A percentile compares a stretch with the other conserved stretches of the same genome.
Evolutionary conservation across 2,797 vertebrate species (phyloP).

Genomic region (Coreius guichenoti): DNA sequence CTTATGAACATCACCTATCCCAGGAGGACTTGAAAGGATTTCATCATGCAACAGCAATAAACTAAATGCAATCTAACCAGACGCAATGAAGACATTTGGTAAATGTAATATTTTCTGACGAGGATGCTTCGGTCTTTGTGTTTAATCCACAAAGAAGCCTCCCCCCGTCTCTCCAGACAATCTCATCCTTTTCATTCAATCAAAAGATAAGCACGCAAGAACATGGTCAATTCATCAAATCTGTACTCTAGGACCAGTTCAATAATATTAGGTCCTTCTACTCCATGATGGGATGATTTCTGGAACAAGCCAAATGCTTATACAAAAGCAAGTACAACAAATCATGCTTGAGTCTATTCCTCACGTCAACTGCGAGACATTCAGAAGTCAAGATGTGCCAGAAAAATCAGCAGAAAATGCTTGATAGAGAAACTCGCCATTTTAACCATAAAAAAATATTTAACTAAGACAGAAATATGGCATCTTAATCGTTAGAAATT

Average conservation of each 20-base stretch:
- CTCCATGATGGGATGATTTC: conserved; percentile 46
- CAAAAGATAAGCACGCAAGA: conserved; percentile 57
- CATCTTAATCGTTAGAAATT: conserved; percentile 19
- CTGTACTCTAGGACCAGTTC: conserved; percentile 40
- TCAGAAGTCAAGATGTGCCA: background rate
- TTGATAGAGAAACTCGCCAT: background rate
- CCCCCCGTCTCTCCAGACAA: conserved; percentile 44
- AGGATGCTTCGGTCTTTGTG: conserved; percentile 34
- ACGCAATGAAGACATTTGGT: conserved; percentile 53
- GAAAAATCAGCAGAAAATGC: background rate
- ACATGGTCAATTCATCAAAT: conserved; percentile 56
- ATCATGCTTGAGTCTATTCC: conserved; percentile 27
- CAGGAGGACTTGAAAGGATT: conserved; percentile 49
- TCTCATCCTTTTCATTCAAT: conserved; percentile 56
- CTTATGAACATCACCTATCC: conserved; percentile 47
- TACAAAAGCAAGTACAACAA: conserved; percentile 34
- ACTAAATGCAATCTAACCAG: conserved; percentile 52
- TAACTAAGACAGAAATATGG: background rate
- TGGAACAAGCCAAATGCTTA: conserved; percentile 38
- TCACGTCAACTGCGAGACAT: background rate
- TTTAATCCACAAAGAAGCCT: conserved; percentile 56
- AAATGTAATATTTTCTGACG: conserved; percentile 57
- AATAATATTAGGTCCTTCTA: conserved; percentile 46
- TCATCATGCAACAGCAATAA: conserved; percentile 53
- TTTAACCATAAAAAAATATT: background rate